phyloP scores from a whole-genome alignment of 1,140 invertebrate genomes.

The Drosophila erecta region DNA sequence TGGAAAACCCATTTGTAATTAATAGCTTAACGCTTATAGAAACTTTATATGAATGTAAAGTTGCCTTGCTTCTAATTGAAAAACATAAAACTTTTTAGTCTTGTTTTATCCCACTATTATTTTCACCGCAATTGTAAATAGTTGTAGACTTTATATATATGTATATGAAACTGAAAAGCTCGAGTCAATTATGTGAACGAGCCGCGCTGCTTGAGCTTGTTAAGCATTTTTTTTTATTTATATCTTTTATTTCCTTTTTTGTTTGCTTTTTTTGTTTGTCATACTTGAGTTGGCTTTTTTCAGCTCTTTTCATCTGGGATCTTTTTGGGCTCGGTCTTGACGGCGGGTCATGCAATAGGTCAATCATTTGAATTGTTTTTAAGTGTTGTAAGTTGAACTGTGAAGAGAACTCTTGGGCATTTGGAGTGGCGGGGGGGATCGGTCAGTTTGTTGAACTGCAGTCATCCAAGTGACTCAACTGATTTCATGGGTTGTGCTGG shows the following conservation, averaged over 20 bases:
- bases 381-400: constrained; percentile 72
- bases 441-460: constrained; percentile 41
- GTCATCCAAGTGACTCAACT: constrained; percentile 8
- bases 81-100: too few relatives aligned
- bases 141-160: constrained; percentile 13
- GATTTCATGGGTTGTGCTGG: background rate
- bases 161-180: constrained; percentile 52
- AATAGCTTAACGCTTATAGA: background rate
- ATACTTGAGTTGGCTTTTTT: constrained; percentile 14
- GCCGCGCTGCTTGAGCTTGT: constrained; percentile 67
- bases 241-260: constrained; percentile 8
- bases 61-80: too few relatives aligned
- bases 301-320: constrained; percentile 22
- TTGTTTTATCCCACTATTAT: background rate
- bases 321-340: constrained; percentile 33
- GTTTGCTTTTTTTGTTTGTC: constrained; percentile 16
- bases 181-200: constrained; percentile 71
- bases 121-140: constrained; percentile 21
- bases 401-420: constrained; percentile 16
- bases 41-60: background rate
- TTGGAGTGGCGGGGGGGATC: background rate
- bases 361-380: constrained; percentile 81
- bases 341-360: constrained; percentile 70
- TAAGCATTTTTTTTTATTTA: constrained; percentile 41
- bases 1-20: background rate